Base-by-base conservation (phyloP, 2,797 vertebrate species). In the Rhyacichthys aspro region DNA sequence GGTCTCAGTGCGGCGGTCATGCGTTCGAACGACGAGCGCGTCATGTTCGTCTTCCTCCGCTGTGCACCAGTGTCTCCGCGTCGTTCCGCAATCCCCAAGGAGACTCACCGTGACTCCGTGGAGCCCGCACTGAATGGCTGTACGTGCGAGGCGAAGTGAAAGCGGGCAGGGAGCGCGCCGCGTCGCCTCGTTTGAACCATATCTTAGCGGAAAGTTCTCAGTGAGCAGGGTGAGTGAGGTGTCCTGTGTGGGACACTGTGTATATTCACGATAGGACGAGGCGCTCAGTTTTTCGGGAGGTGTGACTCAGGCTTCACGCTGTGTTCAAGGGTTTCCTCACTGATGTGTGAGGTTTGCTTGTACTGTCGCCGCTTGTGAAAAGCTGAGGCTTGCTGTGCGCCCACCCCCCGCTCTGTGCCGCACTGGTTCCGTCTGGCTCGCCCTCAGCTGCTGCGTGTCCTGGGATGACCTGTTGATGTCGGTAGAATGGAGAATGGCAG, bases 391-490 rank as follows among this genome's bases (percentile, higher is more conserved):
- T 86, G 87, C 82, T 85, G 80, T 82, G 84, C 81, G 62, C 82
- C 74, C 77, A 32, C 82, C 67, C 37, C 69, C 67, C 63, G 65
- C 82, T 75, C 85, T 61, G 83, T 86, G 82, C 86, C 80, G 90
- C 88, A 88, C 89, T 91, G 91, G 91, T 94, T 91, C 86, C 83
- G 90, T 92, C 91, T 91, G 92, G 91, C 92, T 93, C 90, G 88
- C 89, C 89, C 90, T 90, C 90, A 84, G 90, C 88, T 86, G 90
- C 90, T 90, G 91, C 88, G 84, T 92, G 93, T 94, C 93, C 93
- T 87, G 92, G 91, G 92, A 92, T 94, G 93, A 94, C 93, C 93
- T 94, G 93, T 94, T 93, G 93, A 93, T 92, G 92, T 91, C 88
- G 88, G 89, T 84, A 80, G 86, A 90, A 90, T 91, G 89, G 88